Percentiles rank a stretch among this genome's conserved stretches.
Conservation (phyloP, 2,888 invertebrate species). For the Euzetes globulus region DNA sequence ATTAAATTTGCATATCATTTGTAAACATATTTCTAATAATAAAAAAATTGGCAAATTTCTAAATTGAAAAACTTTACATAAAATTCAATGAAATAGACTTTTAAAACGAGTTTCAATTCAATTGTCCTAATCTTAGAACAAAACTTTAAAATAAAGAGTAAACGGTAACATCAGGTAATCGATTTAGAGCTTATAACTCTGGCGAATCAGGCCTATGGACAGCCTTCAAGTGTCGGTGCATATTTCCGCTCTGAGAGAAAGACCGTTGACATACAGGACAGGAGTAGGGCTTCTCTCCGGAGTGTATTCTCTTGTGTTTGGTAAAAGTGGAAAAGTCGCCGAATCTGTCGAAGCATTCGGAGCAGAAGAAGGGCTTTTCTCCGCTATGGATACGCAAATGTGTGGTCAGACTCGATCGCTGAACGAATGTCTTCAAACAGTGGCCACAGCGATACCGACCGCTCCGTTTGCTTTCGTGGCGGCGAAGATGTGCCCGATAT, state of each 20-base stretch:
- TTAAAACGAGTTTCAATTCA: too few relatives aligned
- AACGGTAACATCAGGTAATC: neutral
- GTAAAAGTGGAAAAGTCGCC: constrained; percentile 36
- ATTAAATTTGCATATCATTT: too few relatives aligned
- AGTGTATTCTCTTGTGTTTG: constrained; percentile 35
- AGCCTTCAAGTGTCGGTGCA: constrained; percentile 35
- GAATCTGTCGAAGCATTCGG: constrained; percentile 33
- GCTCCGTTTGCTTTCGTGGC: constrained; percentile 30
- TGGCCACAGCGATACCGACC: constrained; percentile 35
- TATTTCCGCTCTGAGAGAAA: constrained; percentile 37
- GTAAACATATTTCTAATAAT: too few relatives aligned
- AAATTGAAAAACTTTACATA: too few relatives aligned
- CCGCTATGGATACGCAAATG: constrained; percentile 37
- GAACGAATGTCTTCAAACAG: constrained; percentile 36
- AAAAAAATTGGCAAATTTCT: too few relatives aligned
- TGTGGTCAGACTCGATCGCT: constrained; percentile 34
- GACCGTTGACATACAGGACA: constrained; percentile 32
- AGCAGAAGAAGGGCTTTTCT: constrained; percentile 34
- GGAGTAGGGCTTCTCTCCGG: constrained; percentile 37
- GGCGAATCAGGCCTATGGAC: constrained; percentile 26
- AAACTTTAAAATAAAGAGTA: neutral
- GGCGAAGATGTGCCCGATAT: constrained; percentile 34
- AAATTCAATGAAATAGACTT: too few relatives aligned
- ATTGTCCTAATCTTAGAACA: too few relatives aligned
- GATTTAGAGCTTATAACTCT: neutral